Evolutionary conservation across 1,140 invertebrate species (phyloP), one percentile per base, ranked within the genome.

Genomic region (Nephotettix cincticeps): DNA sequence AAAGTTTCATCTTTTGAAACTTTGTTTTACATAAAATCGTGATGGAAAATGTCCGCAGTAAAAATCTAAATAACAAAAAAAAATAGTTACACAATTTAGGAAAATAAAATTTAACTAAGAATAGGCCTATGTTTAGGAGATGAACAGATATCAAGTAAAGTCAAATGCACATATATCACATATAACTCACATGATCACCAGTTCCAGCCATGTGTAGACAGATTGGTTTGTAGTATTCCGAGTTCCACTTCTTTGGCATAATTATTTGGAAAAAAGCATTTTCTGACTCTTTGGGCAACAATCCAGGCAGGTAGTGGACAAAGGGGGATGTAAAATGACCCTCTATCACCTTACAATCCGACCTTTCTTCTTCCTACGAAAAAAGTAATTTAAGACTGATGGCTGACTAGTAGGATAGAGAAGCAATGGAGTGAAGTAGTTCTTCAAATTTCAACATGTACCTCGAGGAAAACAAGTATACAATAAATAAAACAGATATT

Each of bases 121-220:
- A 64, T 14, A 19, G 27, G 13, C 29, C 1, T 27, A 40, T 27
- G 65, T 69, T 63, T 11, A 17, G 21, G 64, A 65, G 14, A 68
- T 74, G 66, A 66, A 9, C 9, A 43, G 40, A 43, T 43, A 14
- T 30, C n/a, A n/a, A n/a, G n/a, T n/a, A n/a, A n/a, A n/a, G n/a
- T n/a, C n/a, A n/a, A n/a, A n/a, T n/a, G n/a, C n/a, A n/a, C n/a
- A n/a, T n/a, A n/a, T n/a, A n/a, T 56, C 23, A 25, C 28, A 69
- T 23, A 6, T 36, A 14, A 83, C 88, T 87, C 87, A 97, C 95
- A 87, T 99, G 97, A 87, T 99, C 98, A 58, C 98, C 98, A 69
- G 98, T 99, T 47, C 97, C 97, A 69, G 97, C 97, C 71, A 99
- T 84, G 80, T 99, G 96, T 74, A 99, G 85, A 82, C 95, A 95